These are phyloP conservation scores for Himalopsyche tibetana DNA, from an alignment of 2,888 invertebrate species.

Conservation along the genomic window DNA sequence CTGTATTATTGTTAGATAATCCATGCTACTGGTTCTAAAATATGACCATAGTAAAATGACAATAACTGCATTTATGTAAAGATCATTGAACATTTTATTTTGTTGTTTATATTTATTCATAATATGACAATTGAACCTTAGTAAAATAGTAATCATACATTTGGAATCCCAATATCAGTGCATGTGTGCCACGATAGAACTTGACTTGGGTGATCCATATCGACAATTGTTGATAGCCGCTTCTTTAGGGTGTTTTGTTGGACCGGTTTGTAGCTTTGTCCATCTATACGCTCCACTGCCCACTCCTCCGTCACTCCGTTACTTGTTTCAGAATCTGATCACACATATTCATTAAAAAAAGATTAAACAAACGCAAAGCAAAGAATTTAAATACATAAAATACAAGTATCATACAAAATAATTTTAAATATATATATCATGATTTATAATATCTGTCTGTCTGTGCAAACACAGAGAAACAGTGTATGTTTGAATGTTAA, in stretches of 20 bases:
- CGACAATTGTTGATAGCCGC: slow-evolving; percentile 25
- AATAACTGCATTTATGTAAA: no score
- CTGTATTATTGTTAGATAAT: no score
- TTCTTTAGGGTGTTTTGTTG: background rate
- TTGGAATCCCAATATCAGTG: slow-evolving; percentile 36
- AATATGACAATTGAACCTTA: background rate
- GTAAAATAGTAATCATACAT: slow-evolving; percentile 28
- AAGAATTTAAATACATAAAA: background rate
- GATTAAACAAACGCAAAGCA: slow-evolving; percentile 19
- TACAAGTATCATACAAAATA: no score
- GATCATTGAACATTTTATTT: no score
- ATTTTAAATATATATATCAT: no score
- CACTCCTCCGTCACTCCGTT: slow-evolving; percentile 16
- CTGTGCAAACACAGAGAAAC: no score
- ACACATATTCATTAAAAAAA: slow-evolving; percentile 10
- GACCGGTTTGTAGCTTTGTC: background rate
- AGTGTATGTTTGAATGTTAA: no score
- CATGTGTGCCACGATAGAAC: slow-evolving; percentile 40
- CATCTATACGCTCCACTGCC: background rate
- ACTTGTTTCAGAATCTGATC: slow-evolving; percentile 35
- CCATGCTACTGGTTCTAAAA: no score
- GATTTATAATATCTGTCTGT: no score
- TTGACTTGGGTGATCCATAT: slow-evolving; percentile 35
- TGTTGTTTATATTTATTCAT: no score
- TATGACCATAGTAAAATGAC: no score